phyloP scores from a whole-genome alignment of 2,113 vertebrate genomes.

The Peucedramus taeniatus region DNA sequence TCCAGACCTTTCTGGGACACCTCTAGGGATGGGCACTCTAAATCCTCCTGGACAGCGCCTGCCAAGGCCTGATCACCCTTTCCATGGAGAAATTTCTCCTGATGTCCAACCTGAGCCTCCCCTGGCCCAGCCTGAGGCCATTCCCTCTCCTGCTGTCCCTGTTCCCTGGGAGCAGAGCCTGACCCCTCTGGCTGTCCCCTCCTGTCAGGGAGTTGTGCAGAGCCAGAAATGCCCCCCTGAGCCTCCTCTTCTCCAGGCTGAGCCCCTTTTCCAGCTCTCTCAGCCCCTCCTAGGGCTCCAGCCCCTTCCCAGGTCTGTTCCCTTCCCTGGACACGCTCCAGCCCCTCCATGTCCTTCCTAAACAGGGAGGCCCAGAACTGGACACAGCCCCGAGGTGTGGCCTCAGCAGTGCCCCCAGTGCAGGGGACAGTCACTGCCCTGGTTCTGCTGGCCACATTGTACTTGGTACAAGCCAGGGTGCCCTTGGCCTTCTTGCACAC shows the following conservation, averaged over 20 bases:
- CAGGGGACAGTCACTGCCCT: background rate
- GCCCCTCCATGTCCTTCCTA: background rate
- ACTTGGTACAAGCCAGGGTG: background rate
- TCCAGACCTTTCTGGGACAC: background rate
- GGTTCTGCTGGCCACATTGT: background rate
- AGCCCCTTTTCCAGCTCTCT: background rate
- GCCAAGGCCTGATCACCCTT: background rate
- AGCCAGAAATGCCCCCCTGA: background rate
- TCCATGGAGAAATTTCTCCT: background rate
- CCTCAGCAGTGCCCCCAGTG: background rate
- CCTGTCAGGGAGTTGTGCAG: background rate
- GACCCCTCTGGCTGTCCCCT: background rate
- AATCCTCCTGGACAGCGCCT: background rate
- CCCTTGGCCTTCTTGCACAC: background rate
- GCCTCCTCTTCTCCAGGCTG: background rate
- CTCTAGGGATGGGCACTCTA: background rate
- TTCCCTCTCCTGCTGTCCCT: background rate
- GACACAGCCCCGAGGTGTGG: accelerated
- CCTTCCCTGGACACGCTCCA: accelerated
- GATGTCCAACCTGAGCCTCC: background rate
- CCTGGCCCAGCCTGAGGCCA: background rate
- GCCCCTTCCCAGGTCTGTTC: background rate
- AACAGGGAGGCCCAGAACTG: background rate
- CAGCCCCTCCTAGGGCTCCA: background rate
- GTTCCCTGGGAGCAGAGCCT: background rate